Conservation (phyloP, 1,140 invertebrate species). For the Reticulitermes speratus region DNA sequence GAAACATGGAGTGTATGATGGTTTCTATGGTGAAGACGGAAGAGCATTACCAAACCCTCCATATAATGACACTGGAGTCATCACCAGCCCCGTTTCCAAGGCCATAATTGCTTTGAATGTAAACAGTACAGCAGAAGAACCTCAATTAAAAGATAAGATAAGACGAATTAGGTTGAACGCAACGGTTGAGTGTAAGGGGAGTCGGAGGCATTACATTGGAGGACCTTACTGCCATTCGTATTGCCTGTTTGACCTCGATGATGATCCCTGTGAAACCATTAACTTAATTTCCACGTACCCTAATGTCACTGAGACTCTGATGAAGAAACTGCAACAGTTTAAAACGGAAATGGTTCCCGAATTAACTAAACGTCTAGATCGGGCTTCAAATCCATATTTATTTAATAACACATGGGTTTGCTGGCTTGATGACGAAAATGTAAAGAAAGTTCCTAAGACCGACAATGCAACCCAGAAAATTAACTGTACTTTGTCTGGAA, state of each 20-base stretch:
- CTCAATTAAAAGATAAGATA: background rate
- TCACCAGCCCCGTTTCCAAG: background rate
- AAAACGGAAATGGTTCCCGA: background rate
- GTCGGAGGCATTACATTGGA: background rate
- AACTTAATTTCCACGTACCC: background rate
- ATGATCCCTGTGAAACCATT: background rate
- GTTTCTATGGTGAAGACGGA: slow-evolving; percentile 13
- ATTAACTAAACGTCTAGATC: background rate
- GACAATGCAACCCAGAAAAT: background rate
- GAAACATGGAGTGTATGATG: background rate
- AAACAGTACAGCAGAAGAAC: background rate
- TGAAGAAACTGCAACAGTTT: background rate
- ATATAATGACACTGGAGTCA: background rate
- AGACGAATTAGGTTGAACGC: background rate
- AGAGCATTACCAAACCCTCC: background rate
- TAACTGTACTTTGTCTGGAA: background rate
- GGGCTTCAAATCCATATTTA: background rate
- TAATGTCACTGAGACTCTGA: background rate
- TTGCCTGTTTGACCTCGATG: background rate
- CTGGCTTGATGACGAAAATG: slow-evolving; percentile 8
- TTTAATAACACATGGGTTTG: slow-evolving; percentile 8
- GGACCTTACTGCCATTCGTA: background rate
- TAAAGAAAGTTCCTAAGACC: no score
- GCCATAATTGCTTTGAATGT: background rate
- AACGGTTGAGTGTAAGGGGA: background rate